Conservation (phyloP, 2,113 vertebrate genomes). For the Ahaetulla prasina region DNA sequence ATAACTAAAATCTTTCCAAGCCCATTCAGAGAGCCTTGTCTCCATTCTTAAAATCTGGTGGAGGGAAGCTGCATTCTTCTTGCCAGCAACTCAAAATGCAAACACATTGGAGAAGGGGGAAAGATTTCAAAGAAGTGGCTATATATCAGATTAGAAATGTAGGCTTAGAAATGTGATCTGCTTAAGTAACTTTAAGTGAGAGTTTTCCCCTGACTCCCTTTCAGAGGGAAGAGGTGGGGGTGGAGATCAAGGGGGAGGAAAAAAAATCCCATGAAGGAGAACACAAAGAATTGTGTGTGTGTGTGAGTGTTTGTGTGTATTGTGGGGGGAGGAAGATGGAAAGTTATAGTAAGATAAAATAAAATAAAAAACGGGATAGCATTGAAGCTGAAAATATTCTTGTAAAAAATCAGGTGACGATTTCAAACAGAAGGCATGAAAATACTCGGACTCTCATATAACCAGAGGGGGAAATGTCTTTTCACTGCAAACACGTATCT, state of each 20-base stretch:
- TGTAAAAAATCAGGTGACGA: constrained; percentile 8
- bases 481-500: constrained; percentile 70
- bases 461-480: constrained; percentile 65
- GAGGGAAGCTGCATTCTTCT: not conserved
- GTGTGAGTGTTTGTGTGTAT: not conserved
- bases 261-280: not conserved
- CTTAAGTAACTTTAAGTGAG: not conserved
- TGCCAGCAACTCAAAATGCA: not conserved
- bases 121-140: not conserved
- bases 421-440: constrained; percentile 60
- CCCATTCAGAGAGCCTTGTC: constrained; percentile 36
- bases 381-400: not conserved
- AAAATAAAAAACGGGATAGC: not conserved
- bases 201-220: not conserved
- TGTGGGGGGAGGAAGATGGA: not conserved
- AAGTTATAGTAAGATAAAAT: not conserved
- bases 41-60: constrained; percentile 36
- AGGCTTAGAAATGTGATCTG: not conserved
- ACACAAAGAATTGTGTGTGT: not conserved
- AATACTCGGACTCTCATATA: constrained; percentile 57
- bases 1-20: constrained; percentile 49
- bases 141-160: not conserved
- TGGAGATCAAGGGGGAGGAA: not conserved
- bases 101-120: not conserved
- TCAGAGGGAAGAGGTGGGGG: not conserved